Base-by-base conservation (phyloP, 2,888 invertebrate genomes). In the Mystacides longicornis region DNA sequence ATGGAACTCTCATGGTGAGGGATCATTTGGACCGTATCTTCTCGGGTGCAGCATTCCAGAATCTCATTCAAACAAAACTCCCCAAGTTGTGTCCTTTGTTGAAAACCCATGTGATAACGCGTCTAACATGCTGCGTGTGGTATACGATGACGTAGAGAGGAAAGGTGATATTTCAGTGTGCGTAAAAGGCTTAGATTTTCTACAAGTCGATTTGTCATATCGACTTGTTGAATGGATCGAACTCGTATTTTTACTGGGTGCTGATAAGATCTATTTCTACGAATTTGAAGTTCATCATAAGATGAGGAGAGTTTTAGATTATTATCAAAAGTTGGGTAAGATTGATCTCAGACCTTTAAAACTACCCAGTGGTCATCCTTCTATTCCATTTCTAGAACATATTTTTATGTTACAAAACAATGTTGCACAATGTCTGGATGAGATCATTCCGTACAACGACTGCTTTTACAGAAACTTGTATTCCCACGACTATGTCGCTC, bases 391-490 rank as follows among this genome's bases (percentile, higher is more conserved):
- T 0, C 85, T 93, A 65, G 90, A 92, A 68, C 91, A 92, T 70
- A 80, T 91, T 73, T 95, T 91, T 68, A 79, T 95, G 49, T 87
- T 87, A 55, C 89, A 90, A 68, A 93, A 93, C 71, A 86, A 90
- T 23, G 93, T 91, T 66, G 89, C 94, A 73, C 95, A 96, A 72
- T 80, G 95, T 14, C 91, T 93, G 70, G 93, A 94, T 74, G 95
- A 96, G 72, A 79, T 96, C 57, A 90, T 96, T 64, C 93, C 95
- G 11, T 96, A 95, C 77, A 96, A 96, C 71, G 95, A 96, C 71
- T 96, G 95, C 67, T 80, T 96, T 52, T 95, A 95, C 75, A 87
- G 91, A 69, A 89, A 94, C 69, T 82, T 94, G 77, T 89, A 93
- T 70, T 80, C 86, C 62, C 94, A 93, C 72, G 83, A 89, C 61